Conservation (phyloP, 2,113 vertebrate species). For the Gavialis gangeticus region DNA sequence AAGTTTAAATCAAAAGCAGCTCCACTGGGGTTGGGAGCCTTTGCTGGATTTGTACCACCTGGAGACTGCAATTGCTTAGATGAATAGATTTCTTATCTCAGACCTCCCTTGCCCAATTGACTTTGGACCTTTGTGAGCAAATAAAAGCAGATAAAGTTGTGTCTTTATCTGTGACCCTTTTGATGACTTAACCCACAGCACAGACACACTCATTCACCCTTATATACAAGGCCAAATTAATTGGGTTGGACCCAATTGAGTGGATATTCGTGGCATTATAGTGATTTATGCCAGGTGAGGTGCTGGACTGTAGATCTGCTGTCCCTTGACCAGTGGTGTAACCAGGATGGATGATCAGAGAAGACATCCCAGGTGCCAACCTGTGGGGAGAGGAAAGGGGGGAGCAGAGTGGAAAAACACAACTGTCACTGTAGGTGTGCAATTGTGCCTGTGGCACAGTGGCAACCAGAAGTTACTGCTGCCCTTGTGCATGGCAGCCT, state of each 20-base stretch:
- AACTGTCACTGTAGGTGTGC: too few relatives aligned
- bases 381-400: too few relatives aligned
- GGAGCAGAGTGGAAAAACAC: too few relatives aligned
- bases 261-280: slow-evolving; percentile 36
- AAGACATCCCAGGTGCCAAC: too few relatives aligned
- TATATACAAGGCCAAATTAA: slow-evolving; percentile 50
- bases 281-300: slow-evolving; percentile 39
- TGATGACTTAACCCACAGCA: slow-evolving; percentile 61
- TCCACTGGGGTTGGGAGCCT: neutral
- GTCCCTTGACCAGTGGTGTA: neutral
- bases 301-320: neutral
- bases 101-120: slow-evolving; percentile 1
- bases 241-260: slow-evolving; percentile 35
- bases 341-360: too few relatives aligned
- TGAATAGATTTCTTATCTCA: neutral
- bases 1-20: neutral
- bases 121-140: slow-evolving; percentile 56
- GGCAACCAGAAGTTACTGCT: too few relatives aligned
- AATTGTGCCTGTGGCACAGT: too few relatives aligned
- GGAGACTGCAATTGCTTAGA: neutral
- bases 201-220: slow-evolving; percentile 22
- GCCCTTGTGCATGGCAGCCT: too few relatives aligned
- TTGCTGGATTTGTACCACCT: neutral
- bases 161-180: slow-evolving; percentile 49
- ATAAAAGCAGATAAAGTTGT: slow-evolving; percentile 65